Evolutionary conservation across 2,888 invertebrate genomes (phyloP).

Genomic region (Phaonia tiefii): DNA sequence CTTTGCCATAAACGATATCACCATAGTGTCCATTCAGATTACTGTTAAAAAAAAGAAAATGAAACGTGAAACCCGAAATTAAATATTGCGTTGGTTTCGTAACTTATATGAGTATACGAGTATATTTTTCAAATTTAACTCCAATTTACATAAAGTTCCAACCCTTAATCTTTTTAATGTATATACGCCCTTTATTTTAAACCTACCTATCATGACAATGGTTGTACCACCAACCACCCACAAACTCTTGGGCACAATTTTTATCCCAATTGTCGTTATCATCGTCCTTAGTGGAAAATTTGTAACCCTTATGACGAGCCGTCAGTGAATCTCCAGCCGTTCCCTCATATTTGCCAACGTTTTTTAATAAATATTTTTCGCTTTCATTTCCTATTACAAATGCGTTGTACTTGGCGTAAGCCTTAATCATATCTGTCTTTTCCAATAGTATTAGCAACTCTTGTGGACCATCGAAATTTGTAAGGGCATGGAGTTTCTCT

Average conservation of each 20-base stretch:
- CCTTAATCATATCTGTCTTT: slow-evolving; percentile 81
- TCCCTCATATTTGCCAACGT: not conserved
- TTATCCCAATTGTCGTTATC: slow-evolving; percentile 86
- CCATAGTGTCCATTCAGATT: slow-evolving; percentile 85
- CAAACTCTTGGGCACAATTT: slow-evolving; percentile 84
- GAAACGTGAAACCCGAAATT: too few species aligned
- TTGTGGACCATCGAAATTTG: slow-evolving; percentile 55
- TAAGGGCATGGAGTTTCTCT: slow-evolving; percentile 83
- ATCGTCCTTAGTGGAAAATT: slow-evolving; percentile 82
- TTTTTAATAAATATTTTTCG: not conserved
- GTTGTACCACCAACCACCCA: slow-evolving; percentile 87
- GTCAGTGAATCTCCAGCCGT: not conserved
- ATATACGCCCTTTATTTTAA: too few species aligned
- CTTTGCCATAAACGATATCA: slow-evolving; percentile 81
- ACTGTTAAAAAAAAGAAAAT: slow-evolving; percentile 75
- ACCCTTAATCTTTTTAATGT: too few species aligned
- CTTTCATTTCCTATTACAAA: slow-evolving; percentile 9
- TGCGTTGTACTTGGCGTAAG: not conserved
- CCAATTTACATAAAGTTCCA: too few species aligned
- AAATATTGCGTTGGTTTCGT: too few species aligned
- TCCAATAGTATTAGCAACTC: slow-evolving; percentile 82
- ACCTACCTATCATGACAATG: slow-evolving; percentile 79
- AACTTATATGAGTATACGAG: too few species aligned
- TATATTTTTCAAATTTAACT: too few species aligned
- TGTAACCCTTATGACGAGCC: slow-evolving; percentile 83